Evolutionary conservation across 2,797 vertebrate genomes (phyloP).

Genomic region (Galagoides demidoff): DNA sequence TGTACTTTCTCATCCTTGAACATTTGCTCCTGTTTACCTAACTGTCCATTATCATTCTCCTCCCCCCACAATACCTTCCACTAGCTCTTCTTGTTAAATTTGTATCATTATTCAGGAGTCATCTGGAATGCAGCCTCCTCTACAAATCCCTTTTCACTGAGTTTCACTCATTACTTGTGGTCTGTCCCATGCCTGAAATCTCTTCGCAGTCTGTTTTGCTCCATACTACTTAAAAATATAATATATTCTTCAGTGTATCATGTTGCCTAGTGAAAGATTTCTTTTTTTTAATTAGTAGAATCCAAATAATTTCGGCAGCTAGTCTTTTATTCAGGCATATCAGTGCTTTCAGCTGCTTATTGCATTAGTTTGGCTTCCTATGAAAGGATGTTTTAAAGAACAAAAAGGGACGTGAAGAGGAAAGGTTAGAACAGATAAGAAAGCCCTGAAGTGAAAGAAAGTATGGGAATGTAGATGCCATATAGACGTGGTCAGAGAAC

Average conservation of each 20-base stretch:
- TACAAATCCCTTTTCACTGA: background rate
- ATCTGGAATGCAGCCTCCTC: background rate
- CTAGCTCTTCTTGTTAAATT: background rate
- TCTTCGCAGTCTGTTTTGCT: background rate
- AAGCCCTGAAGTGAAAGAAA: background rate
- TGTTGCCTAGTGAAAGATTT: background rate
- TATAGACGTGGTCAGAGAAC: background rate
- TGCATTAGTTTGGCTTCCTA: background rate
- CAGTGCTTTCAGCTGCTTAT: background rate
- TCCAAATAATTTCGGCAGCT: background rate
- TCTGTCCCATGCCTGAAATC: background rate
- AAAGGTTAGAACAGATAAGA: background rate
- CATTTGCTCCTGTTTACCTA: background rate
- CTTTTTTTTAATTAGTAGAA: background rate
- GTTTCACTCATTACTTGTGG: background rate
- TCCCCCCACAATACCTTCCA: background rate
- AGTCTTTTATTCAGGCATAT: background rate
- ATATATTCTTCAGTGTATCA: background rate
- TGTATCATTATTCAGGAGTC: background rate
- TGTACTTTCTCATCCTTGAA: background rate
- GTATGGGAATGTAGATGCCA: background rate
- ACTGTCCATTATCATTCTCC: background rate
- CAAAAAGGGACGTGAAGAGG: background rate
- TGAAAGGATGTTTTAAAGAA: background rate
- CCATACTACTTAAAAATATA: background rate